Evolutionary conservation across 2,888 invertebrate species (phyloP).

Genomic region (Leptinotarsa peninsularis): DNA sequence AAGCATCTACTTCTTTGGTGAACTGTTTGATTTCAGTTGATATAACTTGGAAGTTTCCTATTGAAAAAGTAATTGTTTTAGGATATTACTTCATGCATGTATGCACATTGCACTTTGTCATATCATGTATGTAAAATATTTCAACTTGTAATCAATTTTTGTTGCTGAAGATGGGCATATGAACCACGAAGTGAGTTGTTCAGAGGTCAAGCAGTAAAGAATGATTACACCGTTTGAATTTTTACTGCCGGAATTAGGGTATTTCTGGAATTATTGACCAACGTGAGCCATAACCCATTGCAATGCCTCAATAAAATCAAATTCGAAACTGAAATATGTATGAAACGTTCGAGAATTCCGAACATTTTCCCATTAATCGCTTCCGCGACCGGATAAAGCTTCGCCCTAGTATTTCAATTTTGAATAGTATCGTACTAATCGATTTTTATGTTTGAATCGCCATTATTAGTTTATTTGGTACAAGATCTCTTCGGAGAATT

Average conservation of each 20-base stretch:
- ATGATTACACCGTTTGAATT: slow-evolving; percentile 43
- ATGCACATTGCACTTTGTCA: too few relatives aligned
- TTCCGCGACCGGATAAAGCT: background rate
- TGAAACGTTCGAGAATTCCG: slow-evolving; percentile 25
- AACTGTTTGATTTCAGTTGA: too few relatives aligned
- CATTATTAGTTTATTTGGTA: background rate
- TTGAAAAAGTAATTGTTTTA: too few relatives aligned
- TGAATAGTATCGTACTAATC: background rate
- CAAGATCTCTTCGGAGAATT: background rate
- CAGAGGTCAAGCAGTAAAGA: slow-evolving; percentile 35
- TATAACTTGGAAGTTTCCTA: too few relatives aligned
- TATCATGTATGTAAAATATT: too few relatives aligned
- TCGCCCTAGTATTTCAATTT: background rate
- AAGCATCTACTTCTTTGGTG: too few relatives aligned
- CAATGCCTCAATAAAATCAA: slow-evolving; percentile 37
- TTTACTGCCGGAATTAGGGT: slow-evolving; percentile 40
- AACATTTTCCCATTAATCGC: slow-evolving; percentile 14
- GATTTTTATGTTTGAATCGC: background rate
- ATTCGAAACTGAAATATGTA: slow-evolving; percentile 39
- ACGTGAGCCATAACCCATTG: slow-evolving; percentile 32
- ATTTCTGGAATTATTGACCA: slow-evolving; percentile 41
- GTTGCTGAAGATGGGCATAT: slow-evolving; percentile 31
- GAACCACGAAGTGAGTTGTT: slow-evolving; percentile 38
- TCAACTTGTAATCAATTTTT: slow-evolving; percentile 27
- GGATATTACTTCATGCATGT: too few relatives aligned